phyloP scores from a whole-genome alignment of 2,797 vertebrate genomes.

The Dicrostonyx torquatus region DNA sequence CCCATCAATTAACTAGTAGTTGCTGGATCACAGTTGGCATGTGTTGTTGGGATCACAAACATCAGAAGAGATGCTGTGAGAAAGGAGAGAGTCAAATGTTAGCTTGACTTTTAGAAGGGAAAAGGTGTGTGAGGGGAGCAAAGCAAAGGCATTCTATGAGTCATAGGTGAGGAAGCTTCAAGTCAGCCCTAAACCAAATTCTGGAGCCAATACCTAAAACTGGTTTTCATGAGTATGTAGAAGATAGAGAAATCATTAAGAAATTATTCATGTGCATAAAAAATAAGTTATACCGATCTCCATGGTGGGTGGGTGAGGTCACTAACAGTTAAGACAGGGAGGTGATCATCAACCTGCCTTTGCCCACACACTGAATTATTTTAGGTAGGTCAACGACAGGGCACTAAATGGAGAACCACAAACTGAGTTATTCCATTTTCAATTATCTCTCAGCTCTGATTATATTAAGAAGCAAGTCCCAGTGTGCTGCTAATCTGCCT shows the following conservation, averaged over 20 bases:
- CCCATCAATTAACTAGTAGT: neutral
- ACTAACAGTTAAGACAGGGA: neutral
- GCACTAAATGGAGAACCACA: slow-evolving; percentile 42
- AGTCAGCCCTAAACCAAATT: slow-evolving; percentile 36
- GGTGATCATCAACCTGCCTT: neutral
- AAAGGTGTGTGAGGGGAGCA: neutral
- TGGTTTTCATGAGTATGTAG: neutral
- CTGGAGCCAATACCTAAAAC: neutral
- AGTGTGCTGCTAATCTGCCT: slow-evolving; percentile 40
- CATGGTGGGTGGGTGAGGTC: neutral
- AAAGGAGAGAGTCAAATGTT: neutral
- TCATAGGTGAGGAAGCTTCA: neutral
- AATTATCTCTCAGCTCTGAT: slow-evolving; percentile 52
- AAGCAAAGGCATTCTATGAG: neutral
- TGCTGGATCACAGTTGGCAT: neutral
- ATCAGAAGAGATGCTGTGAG: neutral
- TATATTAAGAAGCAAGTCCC: slow-evolving; percentile 45
- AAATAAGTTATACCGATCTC: neutral
- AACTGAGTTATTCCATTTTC: slow-evolving; percentile 40
- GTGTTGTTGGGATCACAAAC: neutral
- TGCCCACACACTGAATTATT: slow-evolving; percentile 10
- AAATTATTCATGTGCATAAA: neutral
- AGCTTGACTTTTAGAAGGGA: neutral
- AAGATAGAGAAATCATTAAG: neutral
- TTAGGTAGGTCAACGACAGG: slow-evolving; percentile 38